Percentiles rank a stretch among this genome's conserved stretches.
These are phyloP conservation scores for Actinostola sp. DNA, from an alignment of 92 coral and sea anemone genomes.

Conservation along the genomic window DNA sequence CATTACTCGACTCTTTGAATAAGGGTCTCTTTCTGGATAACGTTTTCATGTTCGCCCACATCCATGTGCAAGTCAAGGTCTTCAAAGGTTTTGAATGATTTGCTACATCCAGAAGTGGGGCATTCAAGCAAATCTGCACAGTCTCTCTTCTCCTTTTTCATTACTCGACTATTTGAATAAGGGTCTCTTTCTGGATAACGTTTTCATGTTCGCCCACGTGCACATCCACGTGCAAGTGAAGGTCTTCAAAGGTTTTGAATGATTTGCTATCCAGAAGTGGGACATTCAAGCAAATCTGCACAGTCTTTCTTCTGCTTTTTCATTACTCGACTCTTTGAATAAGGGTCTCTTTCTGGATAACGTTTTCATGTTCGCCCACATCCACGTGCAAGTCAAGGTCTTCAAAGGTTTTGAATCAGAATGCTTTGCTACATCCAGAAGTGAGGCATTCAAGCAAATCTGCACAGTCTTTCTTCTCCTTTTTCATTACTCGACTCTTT, in stretches of 20 bases:
- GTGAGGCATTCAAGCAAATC: slow-evolving; percentile 16
- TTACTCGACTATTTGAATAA: no score
- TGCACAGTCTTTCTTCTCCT: slow-evolving; percentile 4
- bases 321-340: no score
- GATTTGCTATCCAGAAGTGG: no score
- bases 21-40: not conserved
- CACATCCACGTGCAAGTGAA: slow-evolving; percentile 16
- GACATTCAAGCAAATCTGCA: no score
- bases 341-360: not conserved
- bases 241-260: slow-evolving; percentile 15
- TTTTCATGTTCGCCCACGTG: slow-evolving; percentile 8
- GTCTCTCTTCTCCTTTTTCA: slow-evolving; percentile 11
- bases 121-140: slow-evolving; percentile 3
- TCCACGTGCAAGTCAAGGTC: slow-evolving; percentile 20
- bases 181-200: not conserved
- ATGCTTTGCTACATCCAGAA: slow-evolving; percentile 5
- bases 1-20: no score
- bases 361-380: slow-evolving; percentile 4
- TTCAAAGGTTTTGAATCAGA: slow-evolving; percentile 1
- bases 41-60: slow-evolving; percentile 4
- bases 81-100: not conserved
- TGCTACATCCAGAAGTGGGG: slow-evolving; percentile 15
- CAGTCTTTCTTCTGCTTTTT: no score
- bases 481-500: not conserved
- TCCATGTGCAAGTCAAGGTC: slow-evolving; percentile 20